These are phyloP conservation scores for Nycteola revayana DNA, from an alignment of 2,888 invertebrate species.

Conservation along the genomic window DNA sequence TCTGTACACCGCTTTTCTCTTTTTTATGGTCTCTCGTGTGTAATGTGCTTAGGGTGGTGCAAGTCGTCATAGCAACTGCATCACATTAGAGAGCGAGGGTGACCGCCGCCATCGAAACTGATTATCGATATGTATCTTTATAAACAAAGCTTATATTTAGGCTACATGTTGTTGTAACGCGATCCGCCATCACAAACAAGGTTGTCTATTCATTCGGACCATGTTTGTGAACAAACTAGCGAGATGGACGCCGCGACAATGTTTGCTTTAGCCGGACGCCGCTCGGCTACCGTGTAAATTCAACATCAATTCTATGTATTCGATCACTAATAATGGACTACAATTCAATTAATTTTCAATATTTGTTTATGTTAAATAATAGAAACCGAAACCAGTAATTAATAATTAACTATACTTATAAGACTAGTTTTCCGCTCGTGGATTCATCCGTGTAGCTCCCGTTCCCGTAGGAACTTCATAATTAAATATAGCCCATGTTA, in stretches of 20 bases:
- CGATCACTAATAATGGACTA: too few relatives aligned
- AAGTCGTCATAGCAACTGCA: constrained; percentile 75
- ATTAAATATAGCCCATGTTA: too few relatives aligned
- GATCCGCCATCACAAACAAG: constrained; percentile 68
- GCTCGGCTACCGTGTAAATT: constrained; percentile 59
- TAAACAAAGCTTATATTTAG: constrained; percentile 40
- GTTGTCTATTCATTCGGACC: constrained; percentile 74
- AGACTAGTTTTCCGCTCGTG: too few relatives aligned
- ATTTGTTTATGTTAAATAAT: too few relatives aligned
- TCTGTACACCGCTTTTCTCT: constrained; percentile 65
- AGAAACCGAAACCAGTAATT: too few relatives aligned
- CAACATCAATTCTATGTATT: constrained; percentile 35
- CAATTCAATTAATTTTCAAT: too few relatives aligned
- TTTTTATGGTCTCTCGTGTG: constrained; percentile 74
- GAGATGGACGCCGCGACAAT: constrained; percentile 67
- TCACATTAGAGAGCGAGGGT: constrained; percentile 59
- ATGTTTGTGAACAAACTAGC: constrained; percentile 74
- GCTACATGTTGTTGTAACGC: constrained; percentile 74
- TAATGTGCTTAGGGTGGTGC: constrained; percentile 63
- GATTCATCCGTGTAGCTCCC: too few relatives aligned
- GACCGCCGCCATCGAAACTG: constrained; percentile 26
- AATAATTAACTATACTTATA: too few relatives aligned
- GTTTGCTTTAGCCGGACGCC: constrained; percentile 56
- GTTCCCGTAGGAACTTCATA: too few relatives aligned
- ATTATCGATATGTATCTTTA: constrained; percentile 42